Evolutionary conservation across 1,140 invertebrate genomes (phyloP).

Genomic region (Plutomurus gul): DNA sequence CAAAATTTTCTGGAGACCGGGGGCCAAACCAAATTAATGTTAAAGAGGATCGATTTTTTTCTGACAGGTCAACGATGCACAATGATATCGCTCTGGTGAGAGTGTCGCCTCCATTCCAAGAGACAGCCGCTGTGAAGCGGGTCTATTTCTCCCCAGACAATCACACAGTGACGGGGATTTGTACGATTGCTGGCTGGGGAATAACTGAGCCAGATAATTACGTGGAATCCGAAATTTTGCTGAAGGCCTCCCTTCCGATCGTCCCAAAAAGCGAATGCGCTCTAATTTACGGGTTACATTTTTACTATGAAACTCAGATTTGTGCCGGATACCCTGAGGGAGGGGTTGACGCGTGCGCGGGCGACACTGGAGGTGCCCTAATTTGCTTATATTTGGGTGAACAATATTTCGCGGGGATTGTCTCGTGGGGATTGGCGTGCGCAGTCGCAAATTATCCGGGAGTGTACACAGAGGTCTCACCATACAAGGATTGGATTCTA

Average conservation of each 20-base stretch:
- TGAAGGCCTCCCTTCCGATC: background rate
- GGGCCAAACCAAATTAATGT: no score
- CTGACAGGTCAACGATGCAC: background rate
- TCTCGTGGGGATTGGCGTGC: background rate
- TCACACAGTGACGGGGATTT: background rate
- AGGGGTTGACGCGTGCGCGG: background rate
- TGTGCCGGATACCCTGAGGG: background rate
- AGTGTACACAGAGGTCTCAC: background rate
- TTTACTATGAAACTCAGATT: background rate
- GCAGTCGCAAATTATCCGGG: background rate
- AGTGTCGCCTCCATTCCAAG: background rate
- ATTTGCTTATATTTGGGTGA: background rate
- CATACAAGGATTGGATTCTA: background rate
- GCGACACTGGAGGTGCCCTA: background rate
- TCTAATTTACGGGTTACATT: background rate
- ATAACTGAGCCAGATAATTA: background rate
- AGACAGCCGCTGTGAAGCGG: background rate
- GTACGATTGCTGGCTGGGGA: background rate
- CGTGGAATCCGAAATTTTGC: background rate
- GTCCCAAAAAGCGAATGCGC: background rate
- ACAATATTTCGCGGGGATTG: background rate
- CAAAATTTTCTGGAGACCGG: no score
- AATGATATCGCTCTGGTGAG: background rate
- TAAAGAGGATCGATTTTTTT: no score
- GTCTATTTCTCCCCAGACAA: background rate